Evolutionary conservation across 2,888 invertebrate genomes (phyloP), one percentile per base, ranked within the genome.

Genomic region (Synergus laeviventris): DNA sequence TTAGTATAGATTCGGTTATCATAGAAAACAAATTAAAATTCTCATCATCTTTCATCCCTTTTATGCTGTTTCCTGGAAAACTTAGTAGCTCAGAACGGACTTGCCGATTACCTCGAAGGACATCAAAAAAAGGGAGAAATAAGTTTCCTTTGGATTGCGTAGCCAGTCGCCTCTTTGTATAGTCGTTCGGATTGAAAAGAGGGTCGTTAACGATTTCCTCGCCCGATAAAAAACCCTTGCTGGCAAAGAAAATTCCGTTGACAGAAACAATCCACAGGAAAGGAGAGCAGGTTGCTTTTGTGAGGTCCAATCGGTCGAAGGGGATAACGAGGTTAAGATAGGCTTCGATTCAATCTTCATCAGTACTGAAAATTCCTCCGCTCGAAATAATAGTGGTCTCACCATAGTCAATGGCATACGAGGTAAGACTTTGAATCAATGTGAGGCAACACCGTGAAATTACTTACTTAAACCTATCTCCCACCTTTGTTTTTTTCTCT

Each of bases 361-460:
- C 31, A 31, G 12, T n/a, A 70, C 18, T 12, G 70, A 54, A 70
- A 54, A 64, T 18, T 21, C 21, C 5, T 18, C 8, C 11, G 39
- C 39, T 64, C 12, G 11, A 42, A 42, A 42, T 39, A 36, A 36
- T 70, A 70, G 49, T 54, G 5, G 45, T 49, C n/a, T 70, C 49
- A 31, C 49, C 49, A 31, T 31, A 70, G n/a, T 31, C n/a, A 70
- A 49, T 31, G 12, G 12, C 36, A 45, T 49, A 54, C 49, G 31
- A 36, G 49, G 45, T 9, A 66, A 21, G 24, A 66, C 21, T 81
- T 80, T 79, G 85, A 82, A 85, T 87, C 86, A 88, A 88, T 88
- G 85, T 85, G 84, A 81, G 79, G 83, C 87, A 88, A 84, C 87
- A 88, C 85, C 87, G 87, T 87, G 87, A 88, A 88, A 88, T 88